Conservation (phyloP, 2,797 vertebrate species). For the Cyclopterus lumpus region DNA sequence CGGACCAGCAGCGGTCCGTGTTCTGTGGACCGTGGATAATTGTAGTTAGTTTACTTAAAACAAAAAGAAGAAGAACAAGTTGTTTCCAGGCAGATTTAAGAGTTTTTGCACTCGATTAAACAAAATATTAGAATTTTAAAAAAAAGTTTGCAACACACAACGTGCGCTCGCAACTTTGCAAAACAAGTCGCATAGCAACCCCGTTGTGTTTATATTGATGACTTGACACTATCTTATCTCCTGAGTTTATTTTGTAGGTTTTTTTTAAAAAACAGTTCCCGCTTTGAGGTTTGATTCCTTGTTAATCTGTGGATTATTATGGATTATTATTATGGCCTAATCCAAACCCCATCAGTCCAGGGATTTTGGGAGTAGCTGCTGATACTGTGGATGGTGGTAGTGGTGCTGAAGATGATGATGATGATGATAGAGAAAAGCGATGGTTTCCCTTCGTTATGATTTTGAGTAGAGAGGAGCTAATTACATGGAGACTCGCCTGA, state of each 20-base stretch:
- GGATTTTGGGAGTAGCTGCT: conserved; percentile 40
- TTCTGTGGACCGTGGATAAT: conserved; percentile 48
- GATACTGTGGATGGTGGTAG: not conserved
- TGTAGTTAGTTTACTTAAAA: conserved; percentile 7
- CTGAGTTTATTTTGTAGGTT: not conserved
- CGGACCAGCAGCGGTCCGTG: conserved; percentile 16
- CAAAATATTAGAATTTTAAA: not conserved
- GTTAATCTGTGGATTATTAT: conserved; percentile 65
- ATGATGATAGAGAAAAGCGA: conserved; percentile 64
- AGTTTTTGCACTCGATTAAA: conserved; percentile 33
- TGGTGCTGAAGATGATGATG: conserved; percentile 16
- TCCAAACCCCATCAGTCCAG: conserved; percentile 34
- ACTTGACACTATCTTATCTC: not conserved
- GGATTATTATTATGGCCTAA: conserved; percentile 64
- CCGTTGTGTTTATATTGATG: not conserved
- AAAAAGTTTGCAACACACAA: conserved; percentile 41
- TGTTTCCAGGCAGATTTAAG: conserved; percentile 10
- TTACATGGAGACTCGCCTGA: conserved; percentile 88
- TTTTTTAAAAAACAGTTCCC: not conserved
- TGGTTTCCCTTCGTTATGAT: conserved; percentile 67
- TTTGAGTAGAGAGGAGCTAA: conserved; percentile 70
- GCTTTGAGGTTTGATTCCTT: not conserved
- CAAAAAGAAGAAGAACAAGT: conserved; percentile 27
- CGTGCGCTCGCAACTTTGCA: not conserved
- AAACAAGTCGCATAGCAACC: not conserved